Evolutionary conservation across 1,140 invertebrate genomes (phyloP).

Genomic region (Agrilus planipennis): DNA sequence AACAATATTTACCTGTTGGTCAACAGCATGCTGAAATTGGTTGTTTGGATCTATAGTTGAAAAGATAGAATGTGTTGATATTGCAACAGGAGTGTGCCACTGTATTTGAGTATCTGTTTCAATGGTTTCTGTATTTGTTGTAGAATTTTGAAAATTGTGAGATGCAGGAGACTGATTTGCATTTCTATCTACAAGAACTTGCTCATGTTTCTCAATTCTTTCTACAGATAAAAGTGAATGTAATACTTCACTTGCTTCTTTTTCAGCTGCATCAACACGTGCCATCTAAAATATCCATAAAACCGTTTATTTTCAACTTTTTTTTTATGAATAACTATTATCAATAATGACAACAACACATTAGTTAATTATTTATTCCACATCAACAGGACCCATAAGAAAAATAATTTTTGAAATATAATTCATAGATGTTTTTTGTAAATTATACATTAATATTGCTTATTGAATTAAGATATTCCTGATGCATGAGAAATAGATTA

Average conservation of each 20-base stretch:
- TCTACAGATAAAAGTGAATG: conserved; percentile 50
- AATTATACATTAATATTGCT: too few relatives aligned
- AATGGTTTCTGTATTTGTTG: conserved; percentile 32
- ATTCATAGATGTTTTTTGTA: too few relatives aligned
- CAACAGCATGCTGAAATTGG: conserved; percentile 26
- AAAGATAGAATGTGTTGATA: conserved; percentile 29
- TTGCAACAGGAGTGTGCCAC: conserved; percentile 44
- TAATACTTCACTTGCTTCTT: conserved; percentile 52
- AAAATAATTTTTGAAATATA: too few relatives aligned
- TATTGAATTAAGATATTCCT: too few relatives aligned
- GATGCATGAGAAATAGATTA: too few relatives aligned
- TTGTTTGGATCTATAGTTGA: conserved; percentile 26
- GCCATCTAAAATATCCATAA: conserved; percentile 31
- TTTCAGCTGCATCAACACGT: conserved; percentile 39
- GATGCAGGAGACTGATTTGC: conserved; percentile 18
- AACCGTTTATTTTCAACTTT: too few relatives aligned
- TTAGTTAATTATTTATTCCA: too few relatives aligned
- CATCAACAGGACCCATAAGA: too few relatives aligned
- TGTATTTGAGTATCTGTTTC: conserved; percentile 41
- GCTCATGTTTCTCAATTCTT: conserved; percentile 42
- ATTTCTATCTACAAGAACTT: conserved; percentile 31
- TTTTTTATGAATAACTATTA: too few relatives aligned
- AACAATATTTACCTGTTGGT: conserved; percentile 21
- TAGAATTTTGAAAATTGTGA: conserved; percentile 22
- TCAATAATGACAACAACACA: too few relatives aligned